A percentile compares a stretch with the other conserved stretches of the same genome.
Evolutionary conservation across 2,113 vertebrate genomes (phyloP).

Genomic region (Syngnathoides biaculeatus): DNA sequence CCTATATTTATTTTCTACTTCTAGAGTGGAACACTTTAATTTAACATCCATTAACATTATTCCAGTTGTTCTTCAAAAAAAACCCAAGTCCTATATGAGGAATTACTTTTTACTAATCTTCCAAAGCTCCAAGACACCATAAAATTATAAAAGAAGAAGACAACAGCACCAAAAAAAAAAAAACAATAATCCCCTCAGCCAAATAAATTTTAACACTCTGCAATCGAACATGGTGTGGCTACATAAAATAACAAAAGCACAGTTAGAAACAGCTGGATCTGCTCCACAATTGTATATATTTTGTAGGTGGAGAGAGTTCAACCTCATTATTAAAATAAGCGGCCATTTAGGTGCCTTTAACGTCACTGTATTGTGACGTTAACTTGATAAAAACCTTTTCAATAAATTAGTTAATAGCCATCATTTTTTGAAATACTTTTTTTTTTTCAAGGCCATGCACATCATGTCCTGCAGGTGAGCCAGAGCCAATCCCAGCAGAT

Average conservation of each 20-base stretch:
- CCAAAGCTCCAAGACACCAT: not conserved
- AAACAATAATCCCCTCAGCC: not conserved
- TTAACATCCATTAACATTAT: slow-evolving; percentile 4
- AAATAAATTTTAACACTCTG: not conserved
- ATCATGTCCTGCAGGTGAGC: no score
- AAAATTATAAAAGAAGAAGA: not conserved
- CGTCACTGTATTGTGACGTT: not conserved
- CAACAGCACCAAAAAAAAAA: not conserved
- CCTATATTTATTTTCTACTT: slow-evolving; percentile 1
- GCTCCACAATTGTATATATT: not conserved
- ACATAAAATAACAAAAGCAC: not conserved
- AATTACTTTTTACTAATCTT: not conserved
- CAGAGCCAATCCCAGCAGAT: no score
- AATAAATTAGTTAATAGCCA: not conserved
- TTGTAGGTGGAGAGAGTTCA: not conserved
- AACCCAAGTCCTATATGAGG: not conserved
- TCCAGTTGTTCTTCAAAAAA: not conserved
- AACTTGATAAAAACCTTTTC: not conserved
- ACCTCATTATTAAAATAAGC: not conserved
- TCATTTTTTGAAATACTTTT: no score
- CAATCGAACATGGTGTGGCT: not conserved
- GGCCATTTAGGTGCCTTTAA: not conserved
- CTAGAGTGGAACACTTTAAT: not conserved
- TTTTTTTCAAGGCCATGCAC: no score
- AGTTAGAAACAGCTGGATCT: not conserved